These are phyloP conservation scores for Coregonus suidteri DNA, from an alignment of 2,797 vertebrate genomes.

Conservation along the genomic window DNA sequence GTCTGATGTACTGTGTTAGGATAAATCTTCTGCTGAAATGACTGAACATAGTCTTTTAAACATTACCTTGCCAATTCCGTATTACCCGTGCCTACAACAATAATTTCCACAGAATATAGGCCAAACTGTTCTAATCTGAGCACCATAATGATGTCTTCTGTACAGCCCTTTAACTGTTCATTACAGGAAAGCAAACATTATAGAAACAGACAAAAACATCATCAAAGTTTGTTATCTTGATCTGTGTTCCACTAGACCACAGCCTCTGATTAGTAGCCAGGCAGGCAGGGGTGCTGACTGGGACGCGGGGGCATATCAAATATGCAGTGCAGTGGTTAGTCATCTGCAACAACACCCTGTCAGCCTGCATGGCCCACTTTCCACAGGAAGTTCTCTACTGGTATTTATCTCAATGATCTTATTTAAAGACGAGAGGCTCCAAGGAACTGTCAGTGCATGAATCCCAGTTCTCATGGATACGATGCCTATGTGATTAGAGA, in stretches of 20 bases:
- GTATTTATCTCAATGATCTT: slow-evolving; percentile 1
- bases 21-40: neutral
- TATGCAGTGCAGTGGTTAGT: slow-evolving; percentile 35
- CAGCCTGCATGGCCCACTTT: slow-evolving; percentile 50
- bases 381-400: neutral
- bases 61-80: neutral
- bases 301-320: neutral
- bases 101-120: neutral
- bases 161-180: slow-evolving; percentile 13
- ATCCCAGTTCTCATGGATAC: neutral
- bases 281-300: slow-evolving; percentile 3
- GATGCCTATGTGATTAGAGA: neutral
- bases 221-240: slow-evolving; percentile 6
- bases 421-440: neutral
- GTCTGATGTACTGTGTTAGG: no score
- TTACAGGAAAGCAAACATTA: slow-evolving; percentile 19
- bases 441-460: neutral
- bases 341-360: slow-evolving; percentile 29
- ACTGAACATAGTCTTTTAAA: neutral
- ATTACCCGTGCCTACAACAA: neutral
- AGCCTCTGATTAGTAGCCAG: neutral
- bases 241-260: neutral
- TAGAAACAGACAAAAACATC: slow-evolving; percentile 26
- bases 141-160: neutral
- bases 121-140: neutral